phyloP scores from a whole-genome alignment of 2,113 vertebrate species.

The Coracopsis vasa region DNA sequence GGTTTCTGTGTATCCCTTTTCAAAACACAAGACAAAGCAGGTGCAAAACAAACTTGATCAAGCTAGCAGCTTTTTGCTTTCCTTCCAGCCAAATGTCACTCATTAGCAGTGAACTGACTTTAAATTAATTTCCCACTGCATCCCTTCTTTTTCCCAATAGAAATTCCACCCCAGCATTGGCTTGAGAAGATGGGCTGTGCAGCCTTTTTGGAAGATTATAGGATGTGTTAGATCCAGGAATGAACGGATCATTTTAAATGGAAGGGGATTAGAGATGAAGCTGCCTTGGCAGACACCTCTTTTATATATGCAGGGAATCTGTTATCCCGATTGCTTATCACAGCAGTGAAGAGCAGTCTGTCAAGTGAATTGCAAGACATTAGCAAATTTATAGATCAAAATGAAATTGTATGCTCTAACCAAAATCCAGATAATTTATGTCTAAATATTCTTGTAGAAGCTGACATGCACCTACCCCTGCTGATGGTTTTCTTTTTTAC shows the following conservation, averaged over 20 bases:
- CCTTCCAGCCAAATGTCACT: not conserved
- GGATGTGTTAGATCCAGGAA: not conserved
- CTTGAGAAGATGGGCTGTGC: not conserved
- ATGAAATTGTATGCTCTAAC: not conserved
- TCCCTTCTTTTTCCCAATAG: not conserved
- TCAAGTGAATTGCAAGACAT: not conserved
- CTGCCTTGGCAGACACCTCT: not conserved
- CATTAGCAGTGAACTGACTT: not conserved
- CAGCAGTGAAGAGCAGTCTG: not conserved
- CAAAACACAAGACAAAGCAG: not conserved
- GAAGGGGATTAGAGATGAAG: not conserved
- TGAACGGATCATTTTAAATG: not conserved
- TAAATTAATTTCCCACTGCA: not conserved
- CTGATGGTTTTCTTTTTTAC: not conserved
- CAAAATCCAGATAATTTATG: not conserved
- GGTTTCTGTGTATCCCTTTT: not conserved
- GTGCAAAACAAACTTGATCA: not conserved
- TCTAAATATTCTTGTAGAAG: not conserved
- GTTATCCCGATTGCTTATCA: not conserved
- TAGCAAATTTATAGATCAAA: not conserved
- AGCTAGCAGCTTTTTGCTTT: not conserved
- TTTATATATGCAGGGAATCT: not conserved
- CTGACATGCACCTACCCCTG: not conserved
- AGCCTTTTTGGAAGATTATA: not conserved
- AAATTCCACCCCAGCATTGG: not conserved